Evolutionary conservation across 1,140 invertebrate species (phyloP).

Genomic region (Euglossa dilemma): DNA sequence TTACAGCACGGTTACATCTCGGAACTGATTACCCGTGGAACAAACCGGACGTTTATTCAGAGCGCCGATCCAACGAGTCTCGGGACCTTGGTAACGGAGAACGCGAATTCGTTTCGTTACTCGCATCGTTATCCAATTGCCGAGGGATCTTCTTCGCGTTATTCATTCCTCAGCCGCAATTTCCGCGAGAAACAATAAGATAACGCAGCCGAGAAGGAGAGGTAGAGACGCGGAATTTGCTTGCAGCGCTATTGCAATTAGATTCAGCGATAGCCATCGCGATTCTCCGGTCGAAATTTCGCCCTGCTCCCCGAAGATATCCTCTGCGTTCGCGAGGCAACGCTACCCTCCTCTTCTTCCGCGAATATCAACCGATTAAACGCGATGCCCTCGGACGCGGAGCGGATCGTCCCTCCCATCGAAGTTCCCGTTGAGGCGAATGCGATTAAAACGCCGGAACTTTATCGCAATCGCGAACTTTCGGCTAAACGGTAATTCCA

Average conservation of each 20-base stretch:
- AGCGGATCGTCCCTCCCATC: neutral
- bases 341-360: neutral
- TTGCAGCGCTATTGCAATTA: neutral
- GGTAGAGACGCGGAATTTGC: neutral
- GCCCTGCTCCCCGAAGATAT: neutral
- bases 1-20: neutral
- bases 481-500: neutral
- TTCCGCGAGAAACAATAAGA: conserved; percentile 15
- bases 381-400: neutral
- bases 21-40: neutral
- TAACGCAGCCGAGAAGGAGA: neutral
- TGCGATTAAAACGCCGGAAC: neutral
- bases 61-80: neutral
- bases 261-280: conserved; percentile 6
- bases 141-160: conserved; percentile 1
- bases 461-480: neutral
- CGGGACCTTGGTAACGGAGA: neutral
- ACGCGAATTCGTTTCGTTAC: conserved; percentile 3
- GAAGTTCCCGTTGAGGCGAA: neutral
- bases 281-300: neutral
- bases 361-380: neutral
- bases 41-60: neutral
- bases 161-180: conserved; percentile 1
- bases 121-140: conserved; percentile 8
- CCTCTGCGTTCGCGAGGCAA: neutral